Percentiles rank a stretch among this genome's conserved stretches.
phyloP scores from a whole-genome alignment of 2,797 vertebrate species.

The Cebuella pygmaea region DNA sequence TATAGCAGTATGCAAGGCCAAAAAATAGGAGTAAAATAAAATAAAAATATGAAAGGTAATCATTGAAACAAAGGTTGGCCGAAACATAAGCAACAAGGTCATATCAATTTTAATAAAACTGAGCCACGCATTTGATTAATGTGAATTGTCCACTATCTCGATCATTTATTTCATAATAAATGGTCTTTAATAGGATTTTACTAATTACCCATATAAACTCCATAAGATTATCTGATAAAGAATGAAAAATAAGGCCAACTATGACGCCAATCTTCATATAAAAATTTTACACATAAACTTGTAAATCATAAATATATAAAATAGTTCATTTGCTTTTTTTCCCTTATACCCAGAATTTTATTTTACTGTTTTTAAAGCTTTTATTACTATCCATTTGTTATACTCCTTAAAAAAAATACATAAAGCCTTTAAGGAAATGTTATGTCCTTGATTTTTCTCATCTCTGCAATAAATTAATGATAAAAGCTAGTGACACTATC shows the following conservation, averaged over 20 bases:
- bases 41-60: neutral
- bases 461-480: neutral
- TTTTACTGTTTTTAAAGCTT: neutral
- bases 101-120: neutral
- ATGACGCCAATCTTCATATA: neutral
- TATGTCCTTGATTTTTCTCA: neutral
- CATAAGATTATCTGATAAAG: neutral
- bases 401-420: neutral
- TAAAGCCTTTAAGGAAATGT: neutral
- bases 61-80: neutral
- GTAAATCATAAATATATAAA: slow-evolving; percentile 2
- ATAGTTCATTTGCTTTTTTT: neutral
- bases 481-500: neutral
- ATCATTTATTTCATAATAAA: slow-evolving; percentile 10
- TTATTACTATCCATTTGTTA: neutral
- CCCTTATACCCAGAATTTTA: neutral
- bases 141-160: neutral
- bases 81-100: neutral
- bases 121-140: neutral
- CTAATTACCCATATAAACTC: neutral
- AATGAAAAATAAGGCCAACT: slow-evolving; percentile 32
- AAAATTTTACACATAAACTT: neutral
- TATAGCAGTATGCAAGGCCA: neutral
- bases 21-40: neutral
- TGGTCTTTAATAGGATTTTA: neutral